Evolutionary conservation across 1,140 invertebrate genomes (phyloP), one percentile per base, ranked within the genome.

Genomic region (Grapholita molesta): DNA sequence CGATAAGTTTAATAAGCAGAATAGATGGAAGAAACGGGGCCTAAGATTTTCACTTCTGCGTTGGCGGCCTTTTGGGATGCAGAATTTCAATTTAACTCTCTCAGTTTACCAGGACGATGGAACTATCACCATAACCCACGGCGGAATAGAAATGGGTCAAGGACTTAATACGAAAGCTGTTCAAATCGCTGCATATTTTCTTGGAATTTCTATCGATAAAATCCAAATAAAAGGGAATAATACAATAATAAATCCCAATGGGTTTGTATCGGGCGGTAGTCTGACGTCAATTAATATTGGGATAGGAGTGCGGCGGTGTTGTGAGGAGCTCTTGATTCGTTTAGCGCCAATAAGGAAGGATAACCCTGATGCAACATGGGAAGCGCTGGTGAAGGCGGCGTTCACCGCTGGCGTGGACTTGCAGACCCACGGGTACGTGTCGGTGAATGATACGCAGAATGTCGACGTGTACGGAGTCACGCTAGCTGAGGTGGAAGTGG

Each of bases 111-210:
- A 94, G 35, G 86, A 91, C 0, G 97, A 97, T 90, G 96, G 96
- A 7, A 95, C 95, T 0, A 95, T 97, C 0, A 93, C 94, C 0
- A 92, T 97, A 28, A 90, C 93, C 11, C 96, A 97, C 77, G 95
- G 94, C 61, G 96, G 96, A 18, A 94, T 97, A 52, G 96, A 98
- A 93, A 95, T 95, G 85, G 97, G 97, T 9, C 97, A 97, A 92
- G 96, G 97, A 3, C 94, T 97, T 66, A 96, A 95, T 72, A 95
- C 94, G 0, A 91, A 96, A 94, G 94, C 95, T 2, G 93, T 94
- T 28, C 96, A 97, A 92, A 93, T 95, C 11, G 94, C 93, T 70
- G 96, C 96, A 4, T 92, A 95, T 78, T 94, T 93, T 11, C 86
- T 97, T 1, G 94, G 94, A 4, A 95, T 97, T 66, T 93, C 95